These are phyloP conservation scores for Helicoverpa armigera DNA, from an alignment of 1,140 invertebrate genomes.

Conservation along the genomic window DNA sequence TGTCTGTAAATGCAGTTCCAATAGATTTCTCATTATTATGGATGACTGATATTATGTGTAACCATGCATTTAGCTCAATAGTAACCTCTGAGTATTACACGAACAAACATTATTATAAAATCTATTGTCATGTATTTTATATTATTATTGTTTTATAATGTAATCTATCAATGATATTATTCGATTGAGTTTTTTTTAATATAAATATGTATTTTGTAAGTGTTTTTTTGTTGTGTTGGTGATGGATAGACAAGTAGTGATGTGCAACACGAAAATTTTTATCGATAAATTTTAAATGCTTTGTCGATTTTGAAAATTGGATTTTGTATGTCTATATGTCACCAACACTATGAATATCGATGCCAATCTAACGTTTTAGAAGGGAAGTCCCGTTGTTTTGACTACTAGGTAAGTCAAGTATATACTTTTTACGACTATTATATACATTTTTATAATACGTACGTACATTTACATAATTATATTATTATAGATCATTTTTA, in stretches of 20 bases:
- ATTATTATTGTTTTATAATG: constrained; percentile 6
- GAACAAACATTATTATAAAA: constrained; percentile 42
- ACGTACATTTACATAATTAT: constrained; percentile 15
- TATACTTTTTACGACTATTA: constrained; percentile 29
- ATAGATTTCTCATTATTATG: neutral
- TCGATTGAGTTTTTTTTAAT: constrained; percentile 1
- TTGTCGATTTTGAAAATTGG: neutral
- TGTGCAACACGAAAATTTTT: constrained; percentile 1
- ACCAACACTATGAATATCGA: constrained; percentile 4
- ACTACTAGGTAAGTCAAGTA: neutral
- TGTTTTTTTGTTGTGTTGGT: constrained; percentile 16
- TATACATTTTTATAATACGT: constrained; percentile 34
- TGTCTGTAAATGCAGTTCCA: neutral
- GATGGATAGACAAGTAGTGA: constrained; percentile 14
- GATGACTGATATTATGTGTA: constrained; percentile 50
- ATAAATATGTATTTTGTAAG: constrained; percentile 23
- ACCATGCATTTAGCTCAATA: constrained; percentile 49
- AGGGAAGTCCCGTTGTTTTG: constrained; percentile 15
- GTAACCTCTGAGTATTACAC: constrained; percentile 30
- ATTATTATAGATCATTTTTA: neutral
- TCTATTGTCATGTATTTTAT: constrained; percentile 20
- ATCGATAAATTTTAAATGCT: constrained; percentile 14
- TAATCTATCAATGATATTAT: constrained; percentile 13
- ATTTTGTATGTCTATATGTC: neutral
- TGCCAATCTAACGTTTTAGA: constrained; percentile 39